Evolutionary conservation across 2,888 invertebrate species (phyloP).

Genomic region (Plagiodera versicolora): DNA sequence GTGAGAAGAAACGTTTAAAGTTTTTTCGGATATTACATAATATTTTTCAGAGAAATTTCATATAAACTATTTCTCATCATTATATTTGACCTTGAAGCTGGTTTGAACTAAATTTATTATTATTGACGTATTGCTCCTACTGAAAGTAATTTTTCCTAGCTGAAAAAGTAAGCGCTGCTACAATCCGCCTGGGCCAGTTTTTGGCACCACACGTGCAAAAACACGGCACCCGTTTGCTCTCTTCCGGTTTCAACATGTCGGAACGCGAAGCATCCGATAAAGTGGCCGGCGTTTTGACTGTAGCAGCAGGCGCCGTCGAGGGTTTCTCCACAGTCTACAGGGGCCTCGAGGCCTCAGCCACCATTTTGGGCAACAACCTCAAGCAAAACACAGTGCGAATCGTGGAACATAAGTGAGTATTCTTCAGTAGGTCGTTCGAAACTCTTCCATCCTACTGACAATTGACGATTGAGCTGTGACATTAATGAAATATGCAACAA

Average conservation of each 20-base stretch:
- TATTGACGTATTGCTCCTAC: too few species aligned
- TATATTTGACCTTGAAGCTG: too few species aligned
- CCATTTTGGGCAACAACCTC: conserved; percentile 64
- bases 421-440: too few species aligned
- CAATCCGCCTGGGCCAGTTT: conserved; percentile 65
- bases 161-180: conserved; percentile 66
- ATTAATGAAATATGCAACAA: too few species aligned
- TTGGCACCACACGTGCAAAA: conserved; percentile 70
- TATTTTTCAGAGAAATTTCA: too few species aligned
- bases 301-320: conserved; percentile 71
- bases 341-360: conserved; percentile 71
- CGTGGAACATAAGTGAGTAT: conserved; percentile 69
- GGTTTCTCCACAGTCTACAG: conserved; percentile 72
- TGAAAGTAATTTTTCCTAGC: conserved; percentile 50
- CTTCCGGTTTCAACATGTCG: conserved; percentile 60
- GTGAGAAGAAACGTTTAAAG: too few species aligned
- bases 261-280: conserved; percentile 60
- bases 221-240: conserved; percentile 63
- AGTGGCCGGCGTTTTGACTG: conserved; percentile 63
- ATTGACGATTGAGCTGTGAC: background rate
- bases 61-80: too few species aligned
- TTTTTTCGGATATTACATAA: too few species aligned
- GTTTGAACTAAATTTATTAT: too few species aligned
- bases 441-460: background rate
- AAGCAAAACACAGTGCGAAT: conserved; percentile 74